A percentile compares a stretch with the other conserved stretches of the same genome.
Evolutionary conservation across 2,113 vertebrate genomes (phyloP).

Genomic region (Andinoacara biseriatus): DNA sequence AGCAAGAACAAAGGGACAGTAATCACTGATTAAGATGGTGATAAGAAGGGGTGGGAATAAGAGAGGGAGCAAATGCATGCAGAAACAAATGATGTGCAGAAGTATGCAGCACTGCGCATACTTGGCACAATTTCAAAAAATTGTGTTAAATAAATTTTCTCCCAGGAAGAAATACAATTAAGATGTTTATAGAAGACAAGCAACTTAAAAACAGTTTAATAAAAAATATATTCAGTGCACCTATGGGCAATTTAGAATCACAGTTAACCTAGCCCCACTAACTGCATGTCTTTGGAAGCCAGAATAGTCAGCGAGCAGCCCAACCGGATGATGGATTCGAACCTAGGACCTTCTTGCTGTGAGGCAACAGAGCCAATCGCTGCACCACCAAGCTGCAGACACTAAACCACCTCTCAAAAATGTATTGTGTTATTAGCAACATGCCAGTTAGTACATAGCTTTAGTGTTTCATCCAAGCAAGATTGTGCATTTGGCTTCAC

Average conservation of each 20-base stretch:
- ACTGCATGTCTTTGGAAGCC: no score
- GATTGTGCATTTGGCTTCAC: constrained; percentile 25
- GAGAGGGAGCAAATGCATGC: not conserved
- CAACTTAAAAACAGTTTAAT: not conserved
- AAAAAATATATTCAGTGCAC: not conserved
- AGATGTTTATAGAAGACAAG: no score
- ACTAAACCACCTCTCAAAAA: constrained; percentile 13
- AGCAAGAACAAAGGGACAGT: constrained; percentile 44
- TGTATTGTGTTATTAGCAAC: constrained; percentile 48
- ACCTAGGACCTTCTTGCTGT: no score
- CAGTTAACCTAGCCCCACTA: no score
- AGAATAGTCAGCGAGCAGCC: no score
- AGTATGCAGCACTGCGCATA: not conserved
- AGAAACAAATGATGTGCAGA: not conserved
- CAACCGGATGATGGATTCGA: no score
- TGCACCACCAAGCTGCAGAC: no score
- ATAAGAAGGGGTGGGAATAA: not conserved
- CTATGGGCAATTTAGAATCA: no score
- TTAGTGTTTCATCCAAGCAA: constrained; percentile 29
- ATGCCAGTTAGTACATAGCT: constrained; percentile 51
- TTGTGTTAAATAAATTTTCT: not conserved
- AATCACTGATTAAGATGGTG: constrained; percentile 32
- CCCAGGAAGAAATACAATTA: no score
- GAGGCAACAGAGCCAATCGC: no score
- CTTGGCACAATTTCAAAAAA: not conserved